Evolutionary conservation across 2,888 invertebrate genomes (phyloP), one percentile per base, ranked within the genome.

Genomic region (Agrotis clavis): DNA sequence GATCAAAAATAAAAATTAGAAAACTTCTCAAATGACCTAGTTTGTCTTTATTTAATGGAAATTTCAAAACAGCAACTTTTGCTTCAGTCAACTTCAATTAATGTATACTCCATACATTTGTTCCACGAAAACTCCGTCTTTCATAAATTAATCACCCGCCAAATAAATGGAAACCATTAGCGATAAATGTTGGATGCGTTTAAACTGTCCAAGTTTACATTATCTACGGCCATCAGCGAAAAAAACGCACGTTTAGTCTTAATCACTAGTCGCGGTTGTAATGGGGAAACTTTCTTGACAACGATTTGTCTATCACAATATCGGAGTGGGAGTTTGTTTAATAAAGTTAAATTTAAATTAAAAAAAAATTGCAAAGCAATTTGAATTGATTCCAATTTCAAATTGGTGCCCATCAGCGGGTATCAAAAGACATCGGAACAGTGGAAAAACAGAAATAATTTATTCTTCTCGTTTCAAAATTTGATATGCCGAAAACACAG

Each of bases 281-380:
- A 88, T 86, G 80, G 77, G 75, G 64, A 85, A 89, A 87, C 74
- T 87, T 86, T 82, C 61, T 60, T 63, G 80, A 56, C 56, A 72
- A 21, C 63, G 51, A 35, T 25, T 67, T 69, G 64, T 62, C 56
- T 61, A 57, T 65, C 61, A 25, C 21, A 54, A 67, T 16, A 48
- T 51, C 16, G 18, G 56, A 62, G 68, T 2, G 18, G 16, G 9
- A 62, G 30, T 77, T 45, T 45, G 57, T 70, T 57, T 62, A 30
- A 35, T 3, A 16, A 35, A 47, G 14, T 59, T 41, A 18, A 35
- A 45, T 54, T 21, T 54, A n/a, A 4, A 18, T 13, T 21, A 51
- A 45, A n/a, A 2, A 75, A 57, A 25, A 5, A 3, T 41, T 41
- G 11, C 30, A 13, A 21, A 1, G 13, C 18, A 18, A 19, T 47